These are phyloP conservation scores for Glaucomys volans DNA, from an alignment of 2,113 vertebrate species.

Conservation along the genomic window DNA sequence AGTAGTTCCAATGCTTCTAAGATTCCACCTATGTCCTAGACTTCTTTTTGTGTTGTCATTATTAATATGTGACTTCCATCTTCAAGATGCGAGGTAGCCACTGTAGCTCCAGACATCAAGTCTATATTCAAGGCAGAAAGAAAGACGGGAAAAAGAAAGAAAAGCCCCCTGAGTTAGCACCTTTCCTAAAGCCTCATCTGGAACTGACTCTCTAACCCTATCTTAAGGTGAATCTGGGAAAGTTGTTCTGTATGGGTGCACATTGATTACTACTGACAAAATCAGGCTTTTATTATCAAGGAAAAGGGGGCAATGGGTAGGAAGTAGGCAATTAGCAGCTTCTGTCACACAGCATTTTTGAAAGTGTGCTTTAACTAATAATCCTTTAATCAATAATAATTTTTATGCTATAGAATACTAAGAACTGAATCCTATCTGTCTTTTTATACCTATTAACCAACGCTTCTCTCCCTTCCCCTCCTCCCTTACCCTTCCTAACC, in stretches of 20 bases:
- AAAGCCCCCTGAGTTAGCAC: background rate
- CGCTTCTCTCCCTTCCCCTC: background rate
- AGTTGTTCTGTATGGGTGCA: background rate
- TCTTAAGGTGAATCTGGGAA: background rate
- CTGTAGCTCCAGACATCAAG: background rate
- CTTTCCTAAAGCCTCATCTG: background rate
- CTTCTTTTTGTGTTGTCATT: background rate
- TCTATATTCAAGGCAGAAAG: background rate
- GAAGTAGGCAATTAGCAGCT: background rate
- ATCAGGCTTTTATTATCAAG: slow-evolving; percentile 11
- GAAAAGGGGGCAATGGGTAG: background rate
- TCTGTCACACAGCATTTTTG: background rate
- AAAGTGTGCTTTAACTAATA: background rate
- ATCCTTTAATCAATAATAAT: background rate
- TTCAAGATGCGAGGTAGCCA: background rate
- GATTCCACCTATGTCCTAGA: background rate
- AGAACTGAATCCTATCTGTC: background rate
- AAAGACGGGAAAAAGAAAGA: background rate
- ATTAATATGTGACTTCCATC: background rate
- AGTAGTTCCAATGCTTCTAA: background rate
- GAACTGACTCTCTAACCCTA: background rate
- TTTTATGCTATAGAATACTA: background rate
- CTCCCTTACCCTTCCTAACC: too few species aligned
- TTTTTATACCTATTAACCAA: background rate
- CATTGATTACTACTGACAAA: background rate